These are phyloP conservation scores for Tipula vernalis DNA, from an alignment of 2,888 invertebrate species.

Conservation along the genomic window DNA sequence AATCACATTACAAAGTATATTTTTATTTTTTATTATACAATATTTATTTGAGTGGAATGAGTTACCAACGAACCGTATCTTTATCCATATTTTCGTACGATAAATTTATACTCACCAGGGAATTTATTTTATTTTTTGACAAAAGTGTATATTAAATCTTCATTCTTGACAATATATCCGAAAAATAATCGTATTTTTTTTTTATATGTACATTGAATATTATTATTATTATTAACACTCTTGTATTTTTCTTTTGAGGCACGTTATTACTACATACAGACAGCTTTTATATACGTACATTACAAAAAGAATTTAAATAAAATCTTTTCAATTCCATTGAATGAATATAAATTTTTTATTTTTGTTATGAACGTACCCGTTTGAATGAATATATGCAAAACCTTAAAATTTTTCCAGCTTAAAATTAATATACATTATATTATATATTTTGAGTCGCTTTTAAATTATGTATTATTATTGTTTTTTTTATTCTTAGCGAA, in stretches of 20 bases:
- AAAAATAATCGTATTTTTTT: background rate
- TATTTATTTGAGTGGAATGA: background rate
- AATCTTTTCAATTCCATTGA: background rate
- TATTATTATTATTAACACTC: background rate
- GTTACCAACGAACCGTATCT: background rate
- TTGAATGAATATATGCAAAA: background rate
- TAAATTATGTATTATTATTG: background rate
- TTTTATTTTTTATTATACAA: background rate
- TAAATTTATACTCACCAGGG: background rate
- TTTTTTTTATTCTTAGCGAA: background rate
- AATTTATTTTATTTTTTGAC: background rate
- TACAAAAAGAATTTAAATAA: background rate
- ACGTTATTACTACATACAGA: background rate
- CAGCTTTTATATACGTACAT: background rate
- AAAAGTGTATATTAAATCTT: constrained; percentile 4
- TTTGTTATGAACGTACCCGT: background rate
- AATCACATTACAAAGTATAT: background rate
- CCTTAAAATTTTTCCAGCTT: background rate
- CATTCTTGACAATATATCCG: background rate
- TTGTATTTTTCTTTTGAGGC: background rate
- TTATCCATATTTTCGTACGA: background rate
- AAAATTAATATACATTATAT: background rate
- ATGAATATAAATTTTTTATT: background rate
- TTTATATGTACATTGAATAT: background rate
- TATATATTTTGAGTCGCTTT: background rate